Base-by-base conservation (phyloP, 1,140 invertebrate species). In the Drosophila rhopaloa region DNA sequence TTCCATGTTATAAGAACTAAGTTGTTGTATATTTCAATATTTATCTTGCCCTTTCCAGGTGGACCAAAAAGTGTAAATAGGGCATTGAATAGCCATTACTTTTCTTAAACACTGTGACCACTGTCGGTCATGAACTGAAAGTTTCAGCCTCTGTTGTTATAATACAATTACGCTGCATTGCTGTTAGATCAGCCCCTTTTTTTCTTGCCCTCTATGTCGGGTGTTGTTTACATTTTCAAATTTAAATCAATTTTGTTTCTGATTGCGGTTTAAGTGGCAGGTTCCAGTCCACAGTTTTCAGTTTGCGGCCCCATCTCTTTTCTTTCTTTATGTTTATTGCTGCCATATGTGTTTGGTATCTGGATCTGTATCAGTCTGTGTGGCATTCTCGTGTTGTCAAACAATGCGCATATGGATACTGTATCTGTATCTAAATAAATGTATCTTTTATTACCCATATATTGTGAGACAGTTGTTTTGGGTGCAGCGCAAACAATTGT, bases 201-300 rank as follows among this genome's bases (percentile, higher is more conserved):
- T 19, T 29, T 11, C 13, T 8, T 38, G 19, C n/a, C 24, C 16
- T 14, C 53, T 29, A 37, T 38, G 35, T 14, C n/a, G 57, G 56
- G 55, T 53, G 38, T 67, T 85, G 81, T 81, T 85, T 71, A 86
- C 75, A 70, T 68, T 75, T 76, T 88, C 71, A 88, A 82, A 88
- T 86, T 88, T 66, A 79, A 88, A 86, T 83, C 83, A 86, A 83
- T 86, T 86, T 83, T 46, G 67, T 58, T 77, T 88, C 59, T 88
- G 83, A 86, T 86, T 86, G 83, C 76, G 43, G 44, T 77, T 83
- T 89, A 86, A 86, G 83, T 86, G 84, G 76, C 83, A 86, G 71
- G 56, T 71, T 85, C 50, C 78, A 29, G 16, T 46, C 51, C 46
- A 32, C 47, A 66, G 63, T 38, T 46, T 67, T 58, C 79, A 62